phyloP scores from a whole-genome alignment of 2,113 vertebrate species.

The Saimiri boliviensis region DNA sequence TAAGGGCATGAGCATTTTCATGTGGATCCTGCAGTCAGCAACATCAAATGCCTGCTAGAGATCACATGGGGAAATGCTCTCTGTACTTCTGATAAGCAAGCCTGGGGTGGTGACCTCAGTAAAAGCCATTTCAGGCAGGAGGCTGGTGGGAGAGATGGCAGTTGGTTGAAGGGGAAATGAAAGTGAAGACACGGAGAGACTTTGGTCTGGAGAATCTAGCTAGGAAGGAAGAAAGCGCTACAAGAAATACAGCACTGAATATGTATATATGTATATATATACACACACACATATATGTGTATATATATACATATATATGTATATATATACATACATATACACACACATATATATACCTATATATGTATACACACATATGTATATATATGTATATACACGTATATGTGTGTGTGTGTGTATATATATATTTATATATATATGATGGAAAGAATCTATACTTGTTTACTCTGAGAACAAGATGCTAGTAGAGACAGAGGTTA shows the following conservation, averaged over 20 bases:
- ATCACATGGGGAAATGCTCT: background rate
- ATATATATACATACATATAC: no score
- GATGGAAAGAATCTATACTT: background rate
- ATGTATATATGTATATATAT: no score
- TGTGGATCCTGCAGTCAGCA: background rate
- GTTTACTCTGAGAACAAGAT: background rate
- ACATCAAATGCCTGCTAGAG: background rate
- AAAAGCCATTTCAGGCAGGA: background rate
- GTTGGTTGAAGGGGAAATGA: background rate
- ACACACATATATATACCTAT: no score
- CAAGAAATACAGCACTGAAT: background rate
- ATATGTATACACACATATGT: no score
- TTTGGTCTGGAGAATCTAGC: background rate
- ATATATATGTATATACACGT: no score
- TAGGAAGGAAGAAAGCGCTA: background rate
- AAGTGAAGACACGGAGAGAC: background rate
- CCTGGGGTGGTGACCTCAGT: background rate
- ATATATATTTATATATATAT: no score
- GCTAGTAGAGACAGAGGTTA: fast-evolving
- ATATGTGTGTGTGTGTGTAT: no score
- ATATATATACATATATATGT: no score
- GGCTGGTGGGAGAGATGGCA: background rate
- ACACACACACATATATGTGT: no score
- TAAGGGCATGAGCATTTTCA: background rate
- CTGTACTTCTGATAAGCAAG: no score